Conservation (phyloP, 2,797 vertebrate species). For the Enteromius paludinosus region DNA sequence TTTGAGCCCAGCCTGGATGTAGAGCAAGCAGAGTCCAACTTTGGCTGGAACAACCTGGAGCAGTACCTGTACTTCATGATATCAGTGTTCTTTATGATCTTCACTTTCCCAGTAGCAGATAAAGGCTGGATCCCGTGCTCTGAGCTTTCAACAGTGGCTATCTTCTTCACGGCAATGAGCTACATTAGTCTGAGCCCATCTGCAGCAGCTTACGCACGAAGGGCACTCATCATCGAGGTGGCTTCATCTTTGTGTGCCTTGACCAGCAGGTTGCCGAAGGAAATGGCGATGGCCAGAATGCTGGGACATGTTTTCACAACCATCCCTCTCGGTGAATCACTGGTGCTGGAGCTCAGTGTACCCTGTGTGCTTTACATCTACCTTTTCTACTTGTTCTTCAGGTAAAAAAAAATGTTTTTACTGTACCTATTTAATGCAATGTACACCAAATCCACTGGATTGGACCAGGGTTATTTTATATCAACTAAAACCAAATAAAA, state of each 20-base stretch:
- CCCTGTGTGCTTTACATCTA: slow-evolving; percentile 92
- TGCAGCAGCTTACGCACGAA: slow-evolving; percentile 84
- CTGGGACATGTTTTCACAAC: slow-evolving; percentile 85
- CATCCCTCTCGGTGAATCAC: slow-evolving; percentile 83
- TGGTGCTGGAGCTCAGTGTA: slow-evolving; percentile 87
- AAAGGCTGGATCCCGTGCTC: slow-evolving; percentile 95
- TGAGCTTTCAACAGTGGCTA: slow-evolving; percentile 88
- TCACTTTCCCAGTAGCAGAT: slow-evolving; percentile 94
- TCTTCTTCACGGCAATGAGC: slow-evolving; percentile 92
- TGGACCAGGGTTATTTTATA: background rate
- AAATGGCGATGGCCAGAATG: slow-evolving; percentile 73
- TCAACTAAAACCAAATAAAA: background rate
- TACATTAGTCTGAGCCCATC: slow-evolving; percentile 89
- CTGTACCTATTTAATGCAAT: background rate
- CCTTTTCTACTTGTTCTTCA: slow-evolving; percentile 92
- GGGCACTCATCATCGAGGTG: slow-evolving; percentile 88
- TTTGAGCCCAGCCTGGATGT: slow-evolving; percentile 93
- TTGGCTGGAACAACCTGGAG: slow-evolving; percentile 96
- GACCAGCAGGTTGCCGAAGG: slow-evolving; percentile 79
- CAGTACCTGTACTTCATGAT: slow-evolving; percentile 92
- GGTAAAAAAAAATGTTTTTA: slow-evolving; percentile 61
- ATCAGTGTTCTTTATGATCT: slow-evolving; percentile 93
- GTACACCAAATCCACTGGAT: background rate
- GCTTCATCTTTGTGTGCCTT: slow-evolving; percentile 86
- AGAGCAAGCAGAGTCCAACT: slow-evolving; percentile 94